Percentiles rank a stretch among this genome's conserved stretches.
Conservation (phyloP, 2,888 invertebrate genomes). For the Lacanobia wlatinum region DNA sequence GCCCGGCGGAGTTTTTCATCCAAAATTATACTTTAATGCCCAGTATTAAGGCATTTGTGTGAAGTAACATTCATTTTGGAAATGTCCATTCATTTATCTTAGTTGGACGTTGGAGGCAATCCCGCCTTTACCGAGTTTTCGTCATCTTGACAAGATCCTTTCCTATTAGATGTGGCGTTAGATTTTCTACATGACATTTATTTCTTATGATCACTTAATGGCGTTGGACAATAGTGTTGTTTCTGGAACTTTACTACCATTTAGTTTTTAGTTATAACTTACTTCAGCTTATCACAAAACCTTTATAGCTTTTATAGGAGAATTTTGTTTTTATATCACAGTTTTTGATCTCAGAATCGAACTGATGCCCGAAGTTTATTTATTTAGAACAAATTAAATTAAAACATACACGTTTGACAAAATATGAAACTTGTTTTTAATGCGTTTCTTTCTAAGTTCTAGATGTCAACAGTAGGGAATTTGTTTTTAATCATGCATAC, state of each 20-base stretch:
- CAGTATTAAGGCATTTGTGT: conserved; percentile 25
- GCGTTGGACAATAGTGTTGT: neutral
- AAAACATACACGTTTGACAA: neutral
- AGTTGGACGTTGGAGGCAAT: conserved; percentile 69
- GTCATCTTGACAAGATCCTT: conserved; percentile 72
- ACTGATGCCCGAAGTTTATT: neutral
- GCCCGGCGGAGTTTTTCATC: neutral
- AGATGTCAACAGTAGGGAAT: no score
- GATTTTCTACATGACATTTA: conserved; percentile 63
- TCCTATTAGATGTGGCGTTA: conserved; percentile 68
- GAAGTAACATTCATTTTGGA: conserved; percentile 30
- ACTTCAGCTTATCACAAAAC: neutral
- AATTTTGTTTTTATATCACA: neutral
- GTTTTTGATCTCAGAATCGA: neutral
- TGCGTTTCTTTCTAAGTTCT: neutral
- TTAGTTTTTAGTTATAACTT: conserved; percentile 18
- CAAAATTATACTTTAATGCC: conserved; percentile 22
- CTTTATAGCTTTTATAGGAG: neutral
- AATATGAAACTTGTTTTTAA: neutral
- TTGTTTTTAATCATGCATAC: neutral
- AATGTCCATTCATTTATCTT: conserved; percentile 78
- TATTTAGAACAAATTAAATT: neutral
- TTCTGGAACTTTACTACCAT: neutral
- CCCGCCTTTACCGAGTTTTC: conserved; percentile 81
- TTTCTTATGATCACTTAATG: conserved; percentile 42